Conservation (phyloP, 2,797 vertebrate genomes). For the Hirundo rustica region DNA sequence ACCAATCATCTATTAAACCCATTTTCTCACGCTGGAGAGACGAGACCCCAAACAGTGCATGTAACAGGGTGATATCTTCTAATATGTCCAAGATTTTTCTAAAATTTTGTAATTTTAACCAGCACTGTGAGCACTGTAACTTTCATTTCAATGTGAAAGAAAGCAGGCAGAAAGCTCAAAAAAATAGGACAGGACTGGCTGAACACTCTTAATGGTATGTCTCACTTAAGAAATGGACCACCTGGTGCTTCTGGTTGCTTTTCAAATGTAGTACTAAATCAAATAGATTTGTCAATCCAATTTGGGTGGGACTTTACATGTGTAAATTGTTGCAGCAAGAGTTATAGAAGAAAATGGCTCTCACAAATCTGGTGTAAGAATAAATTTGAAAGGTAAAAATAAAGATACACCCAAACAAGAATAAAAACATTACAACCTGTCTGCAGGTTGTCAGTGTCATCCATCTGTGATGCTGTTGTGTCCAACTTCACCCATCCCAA, state of each 20-base stretch:
- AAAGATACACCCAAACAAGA: neutral
- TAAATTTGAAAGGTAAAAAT: neutral
- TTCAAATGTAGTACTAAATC: neutral
- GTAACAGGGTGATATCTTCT: neutral
- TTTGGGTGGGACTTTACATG: neutral
- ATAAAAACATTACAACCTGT: neutral
- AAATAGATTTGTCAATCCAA: neutral
- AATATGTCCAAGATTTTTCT: neutral
- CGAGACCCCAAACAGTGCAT: neutral
- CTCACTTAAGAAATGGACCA: neutral
- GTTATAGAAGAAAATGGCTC: neutral
- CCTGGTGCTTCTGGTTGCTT: conserved; percentile 22
- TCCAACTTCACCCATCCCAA: neutral
- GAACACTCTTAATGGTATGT: neutral
- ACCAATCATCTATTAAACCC: neutral
- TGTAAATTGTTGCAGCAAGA: neutral
- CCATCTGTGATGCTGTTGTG: neutral
- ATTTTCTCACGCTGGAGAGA: neutral
- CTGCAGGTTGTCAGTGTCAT: neutral
- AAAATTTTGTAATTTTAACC: neutral
- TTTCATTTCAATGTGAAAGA: neutral
- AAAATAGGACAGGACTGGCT: neutral
- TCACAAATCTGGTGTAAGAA: neutral
- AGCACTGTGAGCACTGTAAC: neutral
- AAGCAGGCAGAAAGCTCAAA: neutral